Percentiles rank a stretch among this genome's conserved stretches.
phyloP scores from a whole-genome alignment of 2,797 vertebrate genomes.

The Sphenopsis melanotis region DNA sequence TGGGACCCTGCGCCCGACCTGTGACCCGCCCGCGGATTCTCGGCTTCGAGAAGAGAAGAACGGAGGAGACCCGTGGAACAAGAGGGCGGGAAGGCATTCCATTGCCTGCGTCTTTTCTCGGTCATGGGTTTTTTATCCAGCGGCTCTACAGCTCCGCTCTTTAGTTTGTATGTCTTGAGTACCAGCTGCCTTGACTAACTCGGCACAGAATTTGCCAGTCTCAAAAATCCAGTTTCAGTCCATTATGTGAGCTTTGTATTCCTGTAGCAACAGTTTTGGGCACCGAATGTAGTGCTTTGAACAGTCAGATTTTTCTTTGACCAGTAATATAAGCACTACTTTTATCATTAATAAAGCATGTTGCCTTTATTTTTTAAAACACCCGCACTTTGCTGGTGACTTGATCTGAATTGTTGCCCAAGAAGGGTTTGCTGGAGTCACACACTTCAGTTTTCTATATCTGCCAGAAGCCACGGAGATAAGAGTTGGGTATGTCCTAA shows the following conservation, averaged over 20 bases:
- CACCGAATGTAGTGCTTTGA: neutral
- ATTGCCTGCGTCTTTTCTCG: neutral
- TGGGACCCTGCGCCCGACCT: too few species aligned
- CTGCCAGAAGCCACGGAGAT: neutral
- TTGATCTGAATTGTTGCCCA: neutral
- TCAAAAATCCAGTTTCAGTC: neutral
- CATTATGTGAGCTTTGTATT: accelerated
- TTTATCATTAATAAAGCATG: neutral
- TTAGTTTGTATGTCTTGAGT: too few species aligned
- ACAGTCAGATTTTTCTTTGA: neutral
- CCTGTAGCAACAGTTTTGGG: neutral
- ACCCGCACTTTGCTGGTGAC: neutral
- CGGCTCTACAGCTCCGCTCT: accelerated
- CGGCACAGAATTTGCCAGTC: neutral
- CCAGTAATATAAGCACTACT: neutral
- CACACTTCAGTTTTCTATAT: neutral
- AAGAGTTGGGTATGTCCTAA: neutral
- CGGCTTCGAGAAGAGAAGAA: neutral
- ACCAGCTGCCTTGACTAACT: accelerated
- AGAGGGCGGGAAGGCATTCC: neutral
- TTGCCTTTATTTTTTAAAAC: neutral
- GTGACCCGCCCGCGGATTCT: accelerated
- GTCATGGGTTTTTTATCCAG: neutral
- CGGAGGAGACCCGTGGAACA: accelerated
- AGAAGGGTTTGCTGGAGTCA: neutral